Evolutionary conservation across 2,113 vertebrate species (phyloP).

Genomic region (Rhinoptilus africanus): DNA sequence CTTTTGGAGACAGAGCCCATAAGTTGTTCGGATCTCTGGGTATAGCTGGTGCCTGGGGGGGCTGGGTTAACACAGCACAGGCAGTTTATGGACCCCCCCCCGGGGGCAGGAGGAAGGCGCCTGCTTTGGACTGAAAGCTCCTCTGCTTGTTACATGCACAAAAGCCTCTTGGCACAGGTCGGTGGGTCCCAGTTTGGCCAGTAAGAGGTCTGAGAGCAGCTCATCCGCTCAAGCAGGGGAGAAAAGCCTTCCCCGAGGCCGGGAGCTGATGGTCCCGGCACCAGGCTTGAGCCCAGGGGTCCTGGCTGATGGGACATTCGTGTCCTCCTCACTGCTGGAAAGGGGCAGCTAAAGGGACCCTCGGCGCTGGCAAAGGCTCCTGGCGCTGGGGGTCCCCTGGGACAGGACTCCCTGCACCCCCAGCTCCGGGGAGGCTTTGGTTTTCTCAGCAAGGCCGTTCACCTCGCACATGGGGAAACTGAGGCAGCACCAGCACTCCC

Average conservation of each 20-base stretch:
- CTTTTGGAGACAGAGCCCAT: not conserved
- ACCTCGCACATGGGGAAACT: not conserved
- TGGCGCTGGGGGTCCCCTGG: not conserved
- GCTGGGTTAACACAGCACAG: not conserved
- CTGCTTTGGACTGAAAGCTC: not conserved
- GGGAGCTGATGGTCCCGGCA: accelerated
- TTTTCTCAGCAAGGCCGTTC: not conserved
- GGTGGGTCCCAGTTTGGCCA: not conserved
- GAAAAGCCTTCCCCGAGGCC: not conserved
- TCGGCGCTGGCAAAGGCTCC: not conserved
- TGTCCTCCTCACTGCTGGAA: not conserved
- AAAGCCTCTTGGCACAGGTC: not conserved
- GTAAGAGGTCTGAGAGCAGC: not conserved
- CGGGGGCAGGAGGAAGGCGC: no score
- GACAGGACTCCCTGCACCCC: not conserved
- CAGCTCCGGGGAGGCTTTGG: not conserved
- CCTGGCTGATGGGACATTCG: not conserved
- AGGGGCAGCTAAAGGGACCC: not conserved
- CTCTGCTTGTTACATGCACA: not conserved
- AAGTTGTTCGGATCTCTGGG: not conserved
- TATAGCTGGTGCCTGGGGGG: not conserved
- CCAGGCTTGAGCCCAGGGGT: not conserved
- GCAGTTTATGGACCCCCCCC: not conserved
- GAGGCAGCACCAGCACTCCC: not conserved
- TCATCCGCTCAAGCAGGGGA: not conserved